Base-by-base conservation (phyloP, 2,888 invertebrate species). In the Troides aeacus region DNA sequence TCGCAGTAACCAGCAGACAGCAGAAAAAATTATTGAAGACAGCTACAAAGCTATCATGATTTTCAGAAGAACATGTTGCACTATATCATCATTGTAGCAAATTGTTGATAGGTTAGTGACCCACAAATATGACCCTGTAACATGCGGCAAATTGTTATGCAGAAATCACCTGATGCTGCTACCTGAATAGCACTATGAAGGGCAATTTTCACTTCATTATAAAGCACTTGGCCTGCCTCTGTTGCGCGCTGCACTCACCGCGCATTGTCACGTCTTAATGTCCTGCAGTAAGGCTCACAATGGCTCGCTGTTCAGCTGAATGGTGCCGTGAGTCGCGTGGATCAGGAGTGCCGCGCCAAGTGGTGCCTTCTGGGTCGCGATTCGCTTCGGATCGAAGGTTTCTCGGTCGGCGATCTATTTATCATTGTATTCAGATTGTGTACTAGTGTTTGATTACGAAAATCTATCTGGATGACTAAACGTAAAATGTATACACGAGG, bases 391-490 rank as follows among this genome's bases (percentile, higher is more conserved):
- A 66, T 70, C 72, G 72, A 66, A 72, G 72, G 74, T 74, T 74
- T 76, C 66, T 66, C 72, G 75, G 75, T 74, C 75, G 74, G 66
- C 53, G 53, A 62, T 62, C 62, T 61, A 50, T 66, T 63, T 42
- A 60, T 69, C 68, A 72, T 73, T 74, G 73, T 76, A 75, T 76
- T 72, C 72, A 74, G 63, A 73, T 73, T 62, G 69, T 73, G 72
- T 73, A 62, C 71, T 68, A 71, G 62, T 46, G 58, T 66, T 53
- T 70, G 70, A 70, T 70, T 70, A 66, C 70, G 70, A 70, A 70
- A 70, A 64, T 67, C 66, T 63, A 66, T 59, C 46, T 23, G 30
- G 42, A 24, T 36, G 42, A 61, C 64, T 53, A 56, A 7, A 58
- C n/a, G 56, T 42, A 62, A 12, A 67, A 61, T 39, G 56, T 42